Base-by-base conservation (phyloP, 2,888 invertebrate species). In the Calephelis perditalis region DNA sequence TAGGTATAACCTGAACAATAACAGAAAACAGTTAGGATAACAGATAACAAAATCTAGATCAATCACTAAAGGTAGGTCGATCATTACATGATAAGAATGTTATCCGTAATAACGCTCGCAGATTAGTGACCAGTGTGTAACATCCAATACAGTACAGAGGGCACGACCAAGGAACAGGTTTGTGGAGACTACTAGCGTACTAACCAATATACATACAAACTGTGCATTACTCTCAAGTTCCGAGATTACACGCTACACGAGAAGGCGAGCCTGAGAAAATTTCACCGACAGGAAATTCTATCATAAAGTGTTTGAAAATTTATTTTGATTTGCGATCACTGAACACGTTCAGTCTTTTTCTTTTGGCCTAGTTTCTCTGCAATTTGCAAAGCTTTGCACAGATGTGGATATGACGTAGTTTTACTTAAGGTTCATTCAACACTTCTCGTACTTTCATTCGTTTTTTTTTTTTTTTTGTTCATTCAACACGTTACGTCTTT, bases 161-260 rank as follows among this genome's bases (percentile, higher is more conserved):
- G 86, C 88, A 86, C 76, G 82, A 79, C 76, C 79, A 77, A 73
- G 40, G 67, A 76, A 89, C 89, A 81, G 87, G 89, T 89, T 89
- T 82, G 70, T 73, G 75, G 80, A 67, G 78, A 79, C 86, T 86
- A 85, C 83, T 84, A 85, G 74, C 83, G 84, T 82, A 87, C 83
- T 86, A 84, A 87, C 87, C 85, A 87, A 86, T 85, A 87, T 86
- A 85, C 84, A 83, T 84, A 81, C 79, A 74, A 76, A 79, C 77
- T 81, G 82, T 82, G 80, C 81, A 79, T 82, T 83, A 84, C 82
- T 78, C 79, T 11, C 40, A 37, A 15, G 10, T 36, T n/a, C n/a
- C 40, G 43, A 56, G 82, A 82, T 85, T 84, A 82, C 79, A 81
- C 75, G 71, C 78, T 76, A 73, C 76, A 75, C 73, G 75, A 74